Base-by-base conservation (phyloP, 2,888 invertebrate species). In the Melanotus villosus region DNA sequence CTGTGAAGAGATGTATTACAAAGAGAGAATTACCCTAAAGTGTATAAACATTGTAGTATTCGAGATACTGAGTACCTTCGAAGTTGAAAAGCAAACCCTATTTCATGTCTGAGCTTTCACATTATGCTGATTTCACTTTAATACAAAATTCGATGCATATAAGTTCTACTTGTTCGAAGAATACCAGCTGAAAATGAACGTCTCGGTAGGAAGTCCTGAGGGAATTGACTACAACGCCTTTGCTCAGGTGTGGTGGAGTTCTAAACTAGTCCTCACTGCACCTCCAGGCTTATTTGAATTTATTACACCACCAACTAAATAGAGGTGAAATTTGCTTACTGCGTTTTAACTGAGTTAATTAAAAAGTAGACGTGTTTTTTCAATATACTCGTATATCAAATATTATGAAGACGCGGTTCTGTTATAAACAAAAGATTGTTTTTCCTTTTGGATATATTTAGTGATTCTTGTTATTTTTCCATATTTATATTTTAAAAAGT, bases 221-320 rank as follows among this genome's bases (percentile, higher is more conserved):
- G 54, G 66, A 58, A 43, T 67, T 23, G 32, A 19, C 30, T 54
- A 67, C 59, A 67, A 56, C 65, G 34, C 57, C 34, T 30, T 26
- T n/a, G 59, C 66, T 60, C 59, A 67, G 66, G 66, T 67, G 66
- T 54, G 41, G 66, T 45, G 23, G 34, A 60, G 66, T 67, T 54
- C 32, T 43, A 56, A 60, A 60, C 60, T 67, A 60, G 45, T 58
- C 50, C 54, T 60, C 66, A 23, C 23, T 52, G 60, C 59, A 54
- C 23, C 60, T 67, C 52, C 16, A 45, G 43, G 66, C 59, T 67
- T 67, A 60, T 67, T 67, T 54, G 21, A 67, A 59, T 67, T 59
- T 67, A 67, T 67, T 59, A 54, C 52, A n/a, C 14, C 23, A 58
- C 16, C 19, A 36, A 7, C 58, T 47, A 58, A 32, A 58, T 58